These are phyloP conservation scores for Rattus norvegicus DNA, from an alignment of 2,113 vertebrate genomes.

Conservation along the genomic window GRCr8 NC_086026.1:102211001-102211500, in stretches of 20 bases:
- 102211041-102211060: too few relatives aligned
- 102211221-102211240: not conserved
- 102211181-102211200: fast-evolving
- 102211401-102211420: not conserved
- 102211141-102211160: not conserved
- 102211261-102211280: not conserved
- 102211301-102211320: not conserved
- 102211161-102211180: not conserved
- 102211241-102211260: not conserved
- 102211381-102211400: not conserved
- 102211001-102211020: not conserved
- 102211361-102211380: not conserved
- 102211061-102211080: not conserved
- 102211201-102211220: not conserved
- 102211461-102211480: slow-evolving; percentile 58
- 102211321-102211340: not conserved
- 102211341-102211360: not conserved
- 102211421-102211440: slow-evolving; percentile 1
- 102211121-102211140: not conserved
- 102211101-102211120: not conserved
- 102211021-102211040: not conserved
- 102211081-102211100: not conserved
- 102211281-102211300: not conserved
- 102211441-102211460: slow-evolving; percentile 6
- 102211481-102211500: slow-evolving; percentile 47